Base-by-base conservation (phyloP, 2,888 invertebrate species). In the Eupithecia tripunctaria region DNA sequence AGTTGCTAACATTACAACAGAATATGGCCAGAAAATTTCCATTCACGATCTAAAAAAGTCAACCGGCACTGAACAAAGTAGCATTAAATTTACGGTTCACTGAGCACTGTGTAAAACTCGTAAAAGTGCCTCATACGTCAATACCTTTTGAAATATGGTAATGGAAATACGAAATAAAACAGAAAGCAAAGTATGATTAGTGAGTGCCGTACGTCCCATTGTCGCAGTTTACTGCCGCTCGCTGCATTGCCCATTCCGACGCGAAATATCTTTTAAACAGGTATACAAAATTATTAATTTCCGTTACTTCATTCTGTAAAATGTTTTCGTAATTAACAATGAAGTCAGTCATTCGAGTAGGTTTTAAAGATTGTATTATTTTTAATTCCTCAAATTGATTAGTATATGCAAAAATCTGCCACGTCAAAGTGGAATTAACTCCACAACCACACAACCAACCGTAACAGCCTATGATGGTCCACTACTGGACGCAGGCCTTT, bases 81-180 rank as follows among this genome's bases (percentile, higher is more conserved):
- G 85, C 86, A 86, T 90, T 87, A 86, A 89, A 91, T 89, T 89
- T 87, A 89, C 85, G 86, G 83, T 84, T 82, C 84, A 87, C 85
- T 87, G 87, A 87, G 86, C 85, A 85, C 85, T 85, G 84, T 85
- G 89, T 89, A 87, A 89, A 90, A 91, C 90, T 91, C 93, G 88
- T 94, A 94, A 94, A 94, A 93, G 92, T 91, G 92, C 91, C 93
- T 88, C 93, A 91, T 93, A 91, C 91, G 93, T 94, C 94, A 94
- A 94, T 94, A 94, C 92, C 88, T 93, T 93, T 92, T 93, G 94
- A 93, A 94, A 93, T 94, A 94, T 91, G 92, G 89, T 94, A 94
- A 94, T 94, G 94, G 94, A 94, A 94, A 94, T 93, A 90, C 90
- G 93, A 92, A 93, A 93, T 94, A 94, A 94, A 94, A 94, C 92